Evolutionary conservation across 2,113 vertebrate species (phyloP).

Genomic region (Aviceda subcristata): DNA sequence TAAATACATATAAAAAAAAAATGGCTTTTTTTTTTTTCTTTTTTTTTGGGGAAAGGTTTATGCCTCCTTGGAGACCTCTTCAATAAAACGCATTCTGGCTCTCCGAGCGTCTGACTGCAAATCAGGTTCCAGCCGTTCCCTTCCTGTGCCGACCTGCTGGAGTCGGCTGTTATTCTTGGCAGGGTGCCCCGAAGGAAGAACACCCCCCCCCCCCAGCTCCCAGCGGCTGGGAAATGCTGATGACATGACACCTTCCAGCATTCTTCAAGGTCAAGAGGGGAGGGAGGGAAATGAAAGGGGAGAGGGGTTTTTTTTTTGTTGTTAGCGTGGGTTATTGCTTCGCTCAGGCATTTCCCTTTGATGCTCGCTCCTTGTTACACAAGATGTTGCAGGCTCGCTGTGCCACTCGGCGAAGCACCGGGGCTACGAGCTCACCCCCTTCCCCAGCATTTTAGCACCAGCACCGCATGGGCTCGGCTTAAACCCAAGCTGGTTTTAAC

Average conservation of each 20-base stretch:
- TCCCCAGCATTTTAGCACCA: neutral
- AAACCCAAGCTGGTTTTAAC: neutral
- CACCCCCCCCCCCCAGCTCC: neutral
- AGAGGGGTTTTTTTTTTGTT: neutral
- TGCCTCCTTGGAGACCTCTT: slow-evolving; percentile 78
- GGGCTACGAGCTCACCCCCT: neutral
- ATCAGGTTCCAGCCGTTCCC: slow-evolving; percentile 84
- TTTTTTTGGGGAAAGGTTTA: slow-evolving; percentile 56
- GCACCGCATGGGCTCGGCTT: accelerated
- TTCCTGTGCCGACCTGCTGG: slow-evolving; percentile 95
- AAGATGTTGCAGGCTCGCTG: neutral
- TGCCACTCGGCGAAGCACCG: neutral
- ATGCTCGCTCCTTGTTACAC: slow-evolving; percentile 45
- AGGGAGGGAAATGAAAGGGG: slow-evolving; percentile 52
- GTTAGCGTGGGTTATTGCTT: slow-evolving; percentile 45
- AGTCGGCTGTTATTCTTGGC: slow-evolving; percentile 94
- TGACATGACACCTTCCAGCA: slow-evolving; percentile 83
- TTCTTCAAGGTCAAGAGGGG: slow-evolving; percentile 67
- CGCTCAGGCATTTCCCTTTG: slow-evolving; percentile 52
- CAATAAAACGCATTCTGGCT: slow-evolving; percentile 82
- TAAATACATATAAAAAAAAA: neutral
- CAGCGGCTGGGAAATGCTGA: slow-evolving; percentile 79
- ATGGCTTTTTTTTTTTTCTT: slow-evolving; percentile 72
- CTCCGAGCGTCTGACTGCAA: slow-evolving; percentile 77
- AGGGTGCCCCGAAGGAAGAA: slow-evolving; percentile 80